phyloP scores from a whole-genome alignment of 2,113 vertebrate genomes.

The Pheucticus melanocephalus region DNA sequence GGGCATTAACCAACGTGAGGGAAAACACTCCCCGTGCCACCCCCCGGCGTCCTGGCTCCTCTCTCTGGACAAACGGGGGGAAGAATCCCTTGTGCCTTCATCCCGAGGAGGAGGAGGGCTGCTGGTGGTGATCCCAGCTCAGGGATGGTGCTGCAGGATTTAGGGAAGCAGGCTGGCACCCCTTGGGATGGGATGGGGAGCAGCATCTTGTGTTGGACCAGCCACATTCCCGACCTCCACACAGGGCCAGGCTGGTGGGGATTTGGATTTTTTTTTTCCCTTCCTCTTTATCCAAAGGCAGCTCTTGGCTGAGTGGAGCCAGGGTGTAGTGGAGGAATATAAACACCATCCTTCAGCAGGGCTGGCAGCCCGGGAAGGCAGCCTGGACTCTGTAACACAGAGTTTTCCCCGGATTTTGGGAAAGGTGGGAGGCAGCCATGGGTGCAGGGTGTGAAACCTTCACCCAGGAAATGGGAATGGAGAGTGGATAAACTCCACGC shows the following conservation, averaged over 20 bases:
- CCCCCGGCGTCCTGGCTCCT: accelerated
- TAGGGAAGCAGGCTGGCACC: neutral
- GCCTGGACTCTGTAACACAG: neutral
- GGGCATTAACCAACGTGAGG: neutral
- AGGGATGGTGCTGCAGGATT: neutral
- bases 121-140: accelerated
- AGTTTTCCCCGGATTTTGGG: neutral
- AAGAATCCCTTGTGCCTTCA: neutral
- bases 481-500: accelerated
- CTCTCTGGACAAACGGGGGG: accelerated
- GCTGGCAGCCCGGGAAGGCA: neutral
- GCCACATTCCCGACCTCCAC: neutral
- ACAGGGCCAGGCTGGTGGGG: neutral
- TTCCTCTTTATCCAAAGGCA: neutral
- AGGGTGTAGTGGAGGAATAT: neutral
- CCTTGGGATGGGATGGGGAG: neutral
- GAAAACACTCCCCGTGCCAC: neutral
- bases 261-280: accelerated
- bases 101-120: neutral
- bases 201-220: accelerated
- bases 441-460: accelerated
- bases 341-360: conserved; percentile 18
- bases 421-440: accelerated
- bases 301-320: neutral
- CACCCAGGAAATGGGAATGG: accelerated